These are phyloP conservation scores for Pygocentrus nattereri DNA, from an alignment of 2,797 vertebrate genomes.

Conservation along the genomic window DNA sequence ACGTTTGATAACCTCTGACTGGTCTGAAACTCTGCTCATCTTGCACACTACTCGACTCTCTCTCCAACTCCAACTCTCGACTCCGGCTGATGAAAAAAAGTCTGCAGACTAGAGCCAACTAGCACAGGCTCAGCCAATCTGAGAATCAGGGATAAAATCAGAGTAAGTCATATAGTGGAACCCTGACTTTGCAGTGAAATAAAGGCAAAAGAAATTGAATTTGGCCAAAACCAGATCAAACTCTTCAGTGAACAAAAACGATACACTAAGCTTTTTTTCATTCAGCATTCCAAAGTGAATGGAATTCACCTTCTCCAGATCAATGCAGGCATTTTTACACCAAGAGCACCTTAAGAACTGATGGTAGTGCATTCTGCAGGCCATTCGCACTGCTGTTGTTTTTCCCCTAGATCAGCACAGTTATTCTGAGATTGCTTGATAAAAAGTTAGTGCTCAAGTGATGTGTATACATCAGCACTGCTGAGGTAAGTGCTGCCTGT, in stretches of 20 bases:
- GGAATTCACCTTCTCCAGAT: not conserved
- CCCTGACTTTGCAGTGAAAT: too few species aligned
- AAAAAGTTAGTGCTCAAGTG: not conserved
- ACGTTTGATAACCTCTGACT: too few species aligned
- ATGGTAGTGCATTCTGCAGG: not conserved
- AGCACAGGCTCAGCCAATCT: too few species aligned
- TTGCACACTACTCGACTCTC: too few species aligned
- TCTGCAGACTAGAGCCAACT: too few species aligned
- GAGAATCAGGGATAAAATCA: too few species aligned
- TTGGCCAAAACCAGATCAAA: not conserved
- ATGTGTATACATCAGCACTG: not conserved
- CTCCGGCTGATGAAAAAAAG: too few species aligned
- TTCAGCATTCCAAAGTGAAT: not conserved
- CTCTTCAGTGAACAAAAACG: not conserved
- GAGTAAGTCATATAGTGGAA: too few species aligned
- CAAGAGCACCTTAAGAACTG: not conserved
- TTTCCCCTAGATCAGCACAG: not conserved
- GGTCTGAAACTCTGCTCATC: too few species aligned
- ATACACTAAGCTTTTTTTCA: not conserved
- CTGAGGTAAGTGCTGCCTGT: slow-evolving; percentile 4
- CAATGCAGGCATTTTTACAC: not conserved
- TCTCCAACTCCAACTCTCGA: too few species aligned
- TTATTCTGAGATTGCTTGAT: not conserved
- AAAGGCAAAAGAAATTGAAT: too few species aligned
- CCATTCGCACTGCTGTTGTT: not conserved